These are phyloP conservation scores for Halocynthia aurantium DNA, from an alignment of 23 tunicate genomes.

Conservation along the genomic window DNA sequence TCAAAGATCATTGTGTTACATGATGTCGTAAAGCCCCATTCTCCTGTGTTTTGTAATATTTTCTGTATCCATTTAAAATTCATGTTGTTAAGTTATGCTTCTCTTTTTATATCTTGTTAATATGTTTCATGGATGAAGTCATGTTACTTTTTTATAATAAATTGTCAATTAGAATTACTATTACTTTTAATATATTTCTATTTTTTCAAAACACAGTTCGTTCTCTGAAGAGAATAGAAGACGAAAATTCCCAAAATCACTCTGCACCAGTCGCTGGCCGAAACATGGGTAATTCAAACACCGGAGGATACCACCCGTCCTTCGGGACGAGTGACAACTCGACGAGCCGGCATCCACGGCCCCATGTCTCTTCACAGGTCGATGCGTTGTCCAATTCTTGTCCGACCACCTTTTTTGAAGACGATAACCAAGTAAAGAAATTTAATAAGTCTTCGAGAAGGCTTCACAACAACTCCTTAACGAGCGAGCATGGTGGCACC, in stretches of 20 bases:
- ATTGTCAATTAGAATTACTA: background rate
- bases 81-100: background rate
- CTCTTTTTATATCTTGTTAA: background rate
- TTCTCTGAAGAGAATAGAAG: constrained; percentile 19
- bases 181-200: background rate
- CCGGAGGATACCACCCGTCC: constrained; percentile 21
- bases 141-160: background rate
- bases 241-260: constrained; percentile 2
- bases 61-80: too few relatives aligned
- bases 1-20: too few relatives aligned
- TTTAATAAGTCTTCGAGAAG: constrained; percentile 19
- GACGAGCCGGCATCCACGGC: background rate
- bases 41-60: too few relatives aligned
- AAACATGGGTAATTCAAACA: background rate
- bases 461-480: background rate
- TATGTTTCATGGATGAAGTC: background rate
- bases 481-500: background rate
- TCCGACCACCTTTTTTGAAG: constrained; percentile 79
- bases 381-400: constrained; percentile 60
- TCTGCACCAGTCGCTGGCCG: constrained; percentile 22
- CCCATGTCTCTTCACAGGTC: background rate
- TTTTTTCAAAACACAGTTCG: constrained; percentile 15
- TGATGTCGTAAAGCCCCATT: too few relatives aligned
- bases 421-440: constrained; percentile 11
- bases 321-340: constrained; percentile 18